Conservation (phyloP, 2,888 invertebrate species). For the Nezara viridula region DNA sequence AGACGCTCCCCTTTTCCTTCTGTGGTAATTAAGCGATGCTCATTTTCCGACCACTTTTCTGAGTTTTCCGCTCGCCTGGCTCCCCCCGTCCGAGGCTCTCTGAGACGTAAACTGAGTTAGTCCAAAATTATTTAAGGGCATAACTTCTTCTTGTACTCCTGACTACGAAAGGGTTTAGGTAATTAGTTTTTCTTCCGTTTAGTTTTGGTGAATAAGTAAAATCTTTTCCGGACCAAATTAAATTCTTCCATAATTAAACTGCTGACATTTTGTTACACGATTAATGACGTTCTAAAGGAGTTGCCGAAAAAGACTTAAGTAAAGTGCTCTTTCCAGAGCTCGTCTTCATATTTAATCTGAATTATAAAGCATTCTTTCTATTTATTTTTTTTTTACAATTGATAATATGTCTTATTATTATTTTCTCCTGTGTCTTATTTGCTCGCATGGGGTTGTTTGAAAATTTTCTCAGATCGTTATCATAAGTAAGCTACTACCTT, state of each 20-base stretch:
- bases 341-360: background rate
- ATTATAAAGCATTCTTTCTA: no score
- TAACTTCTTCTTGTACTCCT: constrained; percentile 38
- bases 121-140: constrained; percentile 48
- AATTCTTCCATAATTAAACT: constrained; percentile 41
- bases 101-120: constrained; percentile 38
- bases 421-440: no score
- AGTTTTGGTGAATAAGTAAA: constrained; percentile 48
- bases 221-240: constrained; percentile 40
- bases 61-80: constrained; percentile 49
- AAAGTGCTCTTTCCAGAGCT: background rate
- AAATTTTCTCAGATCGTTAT: no score
- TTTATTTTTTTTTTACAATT: no score
- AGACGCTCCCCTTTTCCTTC: constrained; percentile 52
- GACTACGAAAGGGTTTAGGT: constrained; percentile 47
- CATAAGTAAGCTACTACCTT: no score
- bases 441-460: no score
- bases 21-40: constrained; percentile 55
- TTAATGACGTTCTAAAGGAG: background rate
- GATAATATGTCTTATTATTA: no score
- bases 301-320: background rate
- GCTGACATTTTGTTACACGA: constrained; percentile 27
- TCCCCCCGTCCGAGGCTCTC: constrained; percentile 16
- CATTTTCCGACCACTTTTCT: constrained; percentile 54
- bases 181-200: constrained; percentile 46